Evolutionary conservation across 2,113 vertebrate species (phyloP).

Genomic region (Poeciliopsis turrubarensis): DNA sequence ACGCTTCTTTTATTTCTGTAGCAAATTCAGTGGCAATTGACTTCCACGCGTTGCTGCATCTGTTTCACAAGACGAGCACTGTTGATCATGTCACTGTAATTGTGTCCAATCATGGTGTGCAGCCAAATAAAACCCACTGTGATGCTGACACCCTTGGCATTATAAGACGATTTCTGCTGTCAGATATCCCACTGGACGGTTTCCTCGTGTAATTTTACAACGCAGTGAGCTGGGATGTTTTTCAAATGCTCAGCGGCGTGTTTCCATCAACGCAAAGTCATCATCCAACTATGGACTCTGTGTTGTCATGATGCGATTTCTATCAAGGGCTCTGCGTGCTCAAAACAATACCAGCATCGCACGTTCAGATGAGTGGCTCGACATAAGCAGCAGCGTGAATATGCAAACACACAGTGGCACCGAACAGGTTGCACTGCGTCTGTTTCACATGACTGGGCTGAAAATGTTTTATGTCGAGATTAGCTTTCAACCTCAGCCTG

Average conservation of each 20-base stretch:
- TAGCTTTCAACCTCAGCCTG: slow-evolving; percentile 40
- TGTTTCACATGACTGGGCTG: slow-evolving; percentile 35
- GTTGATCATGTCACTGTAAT: slow-evolving; percentile 6
- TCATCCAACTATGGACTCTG: slow-evolving; percentile 14
- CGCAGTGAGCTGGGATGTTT: background rate
- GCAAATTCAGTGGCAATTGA: slow-evolving; percentile 15
- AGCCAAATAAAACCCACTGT: slow-evolving; percentile 14
- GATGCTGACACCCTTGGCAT: slow-evolving; percentile 5
- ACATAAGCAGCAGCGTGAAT: slow-evolving; percentile 8
- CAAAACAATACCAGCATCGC: slow-evolving; percentile 6
- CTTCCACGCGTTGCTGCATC: background rate
- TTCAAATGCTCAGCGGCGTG: background rate
- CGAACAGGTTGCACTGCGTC: slow-evolving; percentile 26
- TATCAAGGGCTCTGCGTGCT: slow-evolving; percentile 11
- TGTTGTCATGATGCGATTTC: slow-evolving; percentile 1
- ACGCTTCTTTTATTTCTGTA: background rate
- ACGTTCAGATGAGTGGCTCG: slow-evolving; percentile 3
- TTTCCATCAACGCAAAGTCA: slow-evolving; percentile 8
- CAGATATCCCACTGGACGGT: background rate
- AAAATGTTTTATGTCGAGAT: slow-evolving; percentile 51
- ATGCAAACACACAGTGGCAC: slow-evolving; percentile 12
- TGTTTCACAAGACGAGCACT: background rate
- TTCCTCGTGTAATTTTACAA: background rate
- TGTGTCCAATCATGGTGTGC: slow-evolving; percentile 8
- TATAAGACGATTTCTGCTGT: slow-evolving; percentile 3